Evolutionary conservation across 1,140 invertebrate genomes (phyloP).

Genomic region (Thalassaphorura encarpata): DNA sequence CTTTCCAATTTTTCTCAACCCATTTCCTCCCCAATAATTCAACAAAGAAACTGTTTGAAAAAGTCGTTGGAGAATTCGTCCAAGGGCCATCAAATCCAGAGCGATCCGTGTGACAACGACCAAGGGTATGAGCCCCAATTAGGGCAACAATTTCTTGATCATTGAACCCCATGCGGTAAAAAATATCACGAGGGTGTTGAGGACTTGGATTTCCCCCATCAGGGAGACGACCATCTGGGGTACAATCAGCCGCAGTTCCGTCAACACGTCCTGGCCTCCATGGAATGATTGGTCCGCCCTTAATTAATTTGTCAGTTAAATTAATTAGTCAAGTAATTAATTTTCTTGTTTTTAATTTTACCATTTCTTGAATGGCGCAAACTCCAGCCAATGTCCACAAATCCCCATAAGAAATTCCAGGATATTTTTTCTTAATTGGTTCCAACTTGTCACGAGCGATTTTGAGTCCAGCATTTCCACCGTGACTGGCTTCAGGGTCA

Average conservation of each 20-base stretch:
- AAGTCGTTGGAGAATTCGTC: constrained; percentile 22
- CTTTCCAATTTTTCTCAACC: constrained; percentile 21
- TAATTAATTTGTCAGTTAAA: background rate
- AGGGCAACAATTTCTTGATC: constrained; percentile 12
- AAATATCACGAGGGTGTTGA: constrained; percentile 8
- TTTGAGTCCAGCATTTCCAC: constrained; percentile 25
- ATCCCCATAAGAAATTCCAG: constrained; percentile 23
- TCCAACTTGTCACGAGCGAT: constrained; percentile 25
- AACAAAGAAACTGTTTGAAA: constrained; percentile 21
- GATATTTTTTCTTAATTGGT: constrained; percentile 20
- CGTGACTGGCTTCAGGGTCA: constrained; percentile 23
- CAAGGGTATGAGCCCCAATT: constrained; percentile 12
- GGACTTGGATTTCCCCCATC: background rate
- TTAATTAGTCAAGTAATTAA: background rate
- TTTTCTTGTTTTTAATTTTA: constrained; percentile 2
- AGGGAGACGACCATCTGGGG: constrained; percentile 9
- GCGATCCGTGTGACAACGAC: constrained; percentile 8
- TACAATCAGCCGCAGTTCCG: constrained; percentile 18
- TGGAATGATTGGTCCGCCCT: constrained; percentile 24
- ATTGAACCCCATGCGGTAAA: constrained; percentile 16
- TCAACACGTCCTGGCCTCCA: constrained; percentile 27
- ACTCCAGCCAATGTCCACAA: constrained; percentile 27
- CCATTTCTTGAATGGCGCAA: constrained; percentile 21
- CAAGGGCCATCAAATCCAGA: constrained; percentile 24
- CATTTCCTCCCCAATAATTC: constrained; percentile 20